phyloP scores from a whole-genome alignment of 2,113 vertebrate genomes.

The Campylomormyrus numenius region DNA sequence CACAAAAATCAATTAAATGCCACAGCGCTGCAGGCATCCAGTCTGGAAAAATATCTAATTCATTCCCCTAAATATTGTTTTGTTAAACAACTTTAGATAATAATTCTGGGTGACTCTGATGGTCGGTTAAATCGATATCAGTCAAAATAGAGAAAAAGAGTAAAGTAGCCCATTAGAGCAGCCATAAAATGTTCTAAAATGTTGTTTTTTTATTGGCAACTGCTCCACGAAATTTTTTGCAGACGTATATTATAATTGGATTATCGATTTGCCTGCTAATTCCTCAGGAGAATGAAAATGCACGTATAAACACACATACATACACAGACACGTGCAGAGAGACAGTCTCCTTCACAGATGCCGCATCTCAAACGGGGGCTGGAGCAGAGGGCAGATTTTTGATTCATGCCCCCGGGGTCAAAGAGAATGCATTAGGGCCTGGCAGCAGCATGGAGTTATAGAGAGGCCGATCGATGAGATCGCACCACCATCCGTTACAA shows the following conservation, averaged over 20 bases:
- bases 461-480: slow-evolving; percentile 52
- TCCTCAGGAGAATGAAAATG: background rate
- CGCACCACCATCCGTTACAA: slow-evolving; percentile 57
- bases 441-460: slow-evolving; percentile 50
- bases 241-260: background rate
- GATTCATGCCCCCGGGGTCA: slow-evolving; percentile 61
- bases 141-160: background rate
- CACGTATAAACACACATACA: slow-evolving; percentile 7
- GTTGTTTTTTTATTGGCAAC: background rate
- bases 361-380: slow-evolving; percentile 16
- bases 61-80: background rate
- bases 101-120: background rate
- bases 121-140: background rate
- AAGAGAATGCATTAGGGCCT: slow-evolving; percentile 63
- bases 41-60: background rate
- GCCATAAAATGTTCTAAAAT: background rate
- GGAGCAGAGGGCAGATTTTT: slow-evolving; percentile 52
- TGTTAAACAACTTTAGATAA: background rate
- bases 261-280: background rate
- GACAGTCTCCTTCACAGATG: slow-evolving; percentile 10
- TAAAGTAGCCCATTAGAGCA: background rate
- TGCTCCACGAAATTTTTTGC: background rate
- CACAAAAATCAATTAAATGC: background rate
- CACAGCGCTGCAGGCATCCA: background rate
- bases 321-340: slow-evolving; percentile 16